These are phyloP conservation scores for Pollenia amentaria DNA, from an alignment of 2,888 invertebrate species.

Conservation along the genomic window DNA sequence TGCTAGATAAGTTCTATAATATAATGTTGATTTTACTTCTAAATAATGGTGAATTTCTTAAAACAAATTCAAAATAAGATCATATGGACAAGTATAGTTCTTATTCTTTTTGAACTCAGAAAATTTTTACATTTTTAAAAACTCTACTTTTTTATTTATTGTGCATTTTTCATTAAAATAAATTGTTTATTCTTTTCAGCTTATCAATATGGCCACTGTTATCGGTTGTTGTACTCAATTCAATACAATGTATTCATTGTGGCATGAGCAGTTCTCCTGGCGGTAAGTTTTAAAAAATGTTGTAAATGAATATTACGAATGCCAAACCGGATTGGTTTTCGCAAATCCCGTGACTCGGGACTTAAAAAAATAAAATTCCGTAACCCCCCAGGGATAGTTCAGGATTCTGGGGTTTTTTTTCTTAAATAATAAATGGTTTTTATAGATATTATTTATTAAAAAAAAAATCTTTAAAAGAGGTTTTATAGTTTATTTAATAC, in stretches of 20 bases:
- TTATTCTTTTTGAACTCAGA: background rate
- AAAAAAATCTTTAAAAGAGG: too few species aligned
- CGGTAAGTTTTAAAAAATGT: slow-evolving; percentile 59
- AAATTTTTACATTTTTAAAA: background rate
- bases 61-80: too few species aligned
- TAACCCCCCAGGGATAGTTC: too few species aligned
- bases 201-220: slow-evolving; percentile 65
- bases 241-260: slow-evolving; percentile 47
- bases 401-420: too few species aligned
- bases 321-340: too few species aligned
- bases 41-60: too few species aligned
- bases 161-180: background rate
- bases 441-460: too few species aligned
- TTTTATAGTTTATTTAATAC: too few species aligned
- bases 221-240: slow-evolving; percentile 43
- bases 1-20: too few species aligned
- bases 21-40: too few species aligned
- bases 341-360: background rate
- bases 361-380: background rate
- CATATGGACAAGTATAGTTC: too few species aligned
- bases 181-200: slow-evolving; percentile 54
- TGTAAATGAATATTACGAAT: background rate
- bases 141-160: background rate
- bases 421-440: too few species aligned
- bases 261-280: slow-evolving; percentile 60